phyloP scores from a whole-genome alignment of 2,888 invertebrate genomes.

The Marasmarcha lunaedactyla region DNA sequence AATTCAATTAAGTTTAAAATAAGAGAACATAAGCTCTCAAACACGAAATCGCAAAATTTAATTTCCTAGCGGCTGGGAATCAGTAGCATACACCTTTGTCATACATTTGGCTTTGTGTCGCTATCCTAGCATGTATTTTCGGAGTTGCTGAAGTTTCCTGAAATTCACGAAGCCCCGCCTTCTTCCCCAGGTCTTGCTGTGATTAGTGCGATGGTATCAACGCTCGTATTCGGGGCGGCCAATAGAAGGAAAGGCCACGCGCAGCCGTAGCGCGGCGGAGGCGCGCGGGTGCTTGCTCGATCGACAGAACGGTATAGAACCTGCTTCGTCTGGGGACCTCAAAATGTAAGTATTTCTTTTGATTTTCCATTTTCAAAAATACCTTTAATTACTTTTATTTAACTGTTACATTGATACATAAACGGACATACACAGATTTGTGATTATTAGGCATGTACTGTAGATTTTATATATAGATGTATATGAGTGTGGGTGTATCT shows the following conservation, averaged over 20 bases:
- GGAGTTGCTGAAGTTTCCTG: constrained; percentile 42
- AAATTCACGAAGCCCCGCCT: constrained; percentile 57
- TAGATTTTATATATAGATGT: constrained; percentile 9
- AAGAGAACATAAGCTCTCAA: no score
- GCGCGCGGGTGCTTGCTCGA: constrained; percentile 48
- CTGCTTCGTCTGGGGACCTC: constrained; percentile 55
- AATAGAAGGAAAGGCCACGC: constrained; percentile 49
- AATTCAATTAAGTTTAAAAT: no score
- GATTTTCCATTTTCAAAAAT: constrained; percentile 7
- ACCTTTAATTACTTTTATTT: neutral
- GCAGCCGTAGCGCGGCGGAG: constrained; percentile 54
- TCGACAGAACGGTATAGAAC: constrained; percentile 57
- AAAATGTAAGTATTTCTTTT: constrained; percentile 47
- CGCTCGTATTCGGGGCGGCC: constrained; percentile 41
- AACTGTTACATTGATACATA: no score
- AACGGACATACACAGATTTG: no score
- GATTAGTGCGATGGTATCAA: constrained; percentile 47
- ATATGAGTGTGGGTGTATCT: constrained; percentile 15
- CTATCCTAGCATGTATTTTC: no score
- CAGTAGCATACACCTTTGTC: no score
- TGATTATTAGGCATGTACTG: neutral
- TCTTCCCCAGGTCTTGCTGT: constrained; percentile 40
- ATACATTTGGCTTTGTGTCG: no score
- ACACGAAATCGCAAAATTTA: no score
- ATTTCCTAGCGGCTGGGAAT: no score